A percentile compares a stretch with the other conserved stretches of the same genome.
Evolutionary conservation across 2,888 invertebrate genomes (phyloP).

Genomic region (Thera britannica): DNA sequence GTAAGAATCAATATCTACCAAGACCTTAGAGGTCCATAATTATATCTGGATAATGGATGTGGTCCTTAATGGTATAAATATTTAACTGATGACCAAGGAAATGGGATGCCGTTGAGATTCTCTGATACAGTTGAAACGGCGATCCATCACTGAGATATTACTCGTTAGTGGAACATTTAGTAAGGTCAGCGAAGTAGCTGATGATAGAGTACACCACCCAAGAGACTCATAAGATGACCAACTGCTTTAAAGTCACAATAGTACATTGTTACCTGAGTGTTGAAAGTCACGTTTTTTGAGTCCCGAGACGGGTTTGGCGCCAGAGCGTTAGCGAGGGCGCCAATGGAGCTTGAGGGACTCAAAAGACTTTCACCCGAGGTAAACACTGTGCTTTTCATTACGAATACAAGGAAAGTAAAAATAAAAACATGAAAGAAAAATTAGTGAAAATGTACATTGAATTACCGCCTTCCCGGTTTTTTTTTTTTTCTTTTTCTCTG

Average conservation of each 20-base stretch:
- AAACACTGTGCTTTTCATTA: too few species aligned
- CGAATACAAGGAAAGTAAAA: too few species aligned
- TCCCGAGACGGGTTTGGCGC: too few species aligned
- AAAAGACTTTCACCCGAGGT: too few species aligned
- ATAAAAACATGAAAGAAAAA: too few species aligned
- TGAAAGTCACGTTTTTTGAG: too few species aligned
- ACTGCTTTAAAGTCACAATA: neutral
- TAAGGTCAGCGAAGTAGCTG: conserved; percentile 13
- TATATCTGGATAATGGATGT: conserved; percentile 29
- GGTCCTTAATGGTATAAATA: conserved; percentile 36
- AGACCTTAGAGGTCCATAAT: conserved; percentile 18
- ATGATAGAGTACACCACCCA: neutral
- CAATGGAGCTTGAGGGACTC: too few species aligned
- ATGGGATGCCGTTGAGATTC: conserved; percentile 40
- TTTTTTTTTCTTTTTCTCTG: too few species aligned
- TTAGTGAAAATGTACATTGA: too few species aligned
- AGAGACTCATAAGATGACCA: neutral
- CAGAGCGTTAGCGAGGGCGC: too few species aligned
- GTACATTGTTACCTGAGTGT: too few species aligned
- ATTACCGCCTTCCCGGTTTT: too few species aligned
- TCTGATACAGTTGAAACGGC: conserved; percentile 39
- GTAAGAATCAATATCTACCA: neutral
- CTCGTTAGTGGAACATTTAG: conserved; percentile 36
- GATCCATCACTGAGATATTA: conserved; percentile 49
- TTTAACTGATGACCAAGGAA: conserved; percentile 45